Base-by-base conservation (phyloP, 2,113 vertebrate genomes). In the Osmerus eperlanus region DNA sequence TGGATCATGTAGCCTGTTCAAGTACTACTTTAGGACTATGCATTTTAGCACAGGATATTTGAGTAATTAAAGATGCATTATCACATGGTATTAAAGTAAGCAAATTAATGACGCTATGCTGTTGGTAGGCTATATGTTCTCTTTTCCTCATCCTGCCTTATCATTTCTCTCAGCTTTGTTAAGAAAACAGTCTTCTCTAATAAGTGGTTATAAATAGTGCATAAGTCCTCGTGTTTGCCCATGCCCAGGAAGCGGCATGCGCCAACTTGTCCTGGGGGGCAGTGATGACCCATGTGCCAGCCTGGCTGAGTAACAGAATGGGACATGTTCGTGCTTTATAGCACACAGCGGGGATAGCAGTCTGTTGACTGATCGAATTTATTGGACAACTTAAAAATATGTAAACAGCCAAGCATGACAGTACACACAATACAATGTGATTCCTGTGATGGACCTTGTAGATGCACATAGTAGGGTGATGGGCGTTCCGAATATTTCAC, bases 181-280 rank as follows among this genome's bases (percentile, higher is more conserved):
- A 78, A 58, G 73, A 84, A 55, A 85, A 74, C 70, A 79, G 65
- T 29, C 29, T 8, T 3, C 60, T 73, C 53, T 74, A 80, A 82
- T 75, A 81, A 74, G 70, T 67, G 62, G 71, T 73, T 86, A 88
- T 83, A 84, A 84, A 87, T 87, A 88, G 86, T 79, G 52, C 23
- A 51, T 23, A 62, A 64, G 41, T 74, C 70, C 52, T 75, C 75
- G 18, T 65, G 25, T 14, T 68, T 80, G 80, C 68, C 65, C 71
- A 13, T 73, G 79, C 77, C 80, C 82, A 80, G 85, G 85, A 89
- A 88, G 73, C 77, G 62, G 67, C 78, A 14, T 70, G 78, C 74
- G 82, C 84, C 83, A 79, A 74, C 67, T 87, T 87, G 75, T 82
- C 84, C 67, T 61, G 68, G 73, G 68, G 73, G 74, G 86, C 80